Evolutionary conservation across 2,797 vertebrate species (phyloP).

Genomic region (Anguilla pacifica): DNA sequence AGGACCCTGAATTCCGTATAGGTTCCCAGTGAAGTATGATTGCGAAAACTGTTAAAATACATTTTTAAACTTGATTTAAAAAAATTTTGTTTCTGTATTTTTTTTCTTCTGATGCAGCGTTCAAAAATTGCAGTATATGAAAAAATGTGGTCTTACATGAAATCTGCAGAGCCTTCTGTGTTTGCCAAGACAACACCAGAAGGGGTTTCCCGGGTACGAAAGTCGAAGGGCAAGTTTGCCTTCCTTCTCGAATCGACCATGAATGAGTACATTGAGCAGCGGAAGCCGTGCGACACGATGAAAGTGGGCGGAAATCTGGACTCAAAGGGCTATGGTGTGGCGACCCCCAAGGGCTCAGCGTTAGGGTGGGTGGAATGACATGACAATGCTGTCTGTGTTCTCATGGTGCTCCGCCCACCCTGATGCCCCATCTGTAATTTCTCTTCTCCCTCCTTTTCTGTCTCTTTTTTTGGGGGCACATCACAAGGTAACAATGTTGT

Average conservation of each 20-base stretch:
- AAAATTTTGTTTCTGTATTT: no score
- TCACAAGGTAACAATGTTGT: conserved; percentile 35
- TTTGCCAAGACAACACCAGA: conserved; percentile 99
- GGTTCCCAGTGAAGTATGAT: neutral
- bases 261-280: conserved; percentile 99
- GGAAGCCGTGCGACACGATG: conserved; percentile 99
- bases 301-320: conserved; percentile 99
- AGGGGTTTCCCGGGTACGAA: conserved; percentile 93
- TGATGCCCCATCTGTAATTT: conserved; percentile 94
- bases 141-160: conserved; percentile 99
- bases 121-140: conserved; percentile 99
- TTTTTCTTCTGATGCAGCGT: conserved; percentile 70
- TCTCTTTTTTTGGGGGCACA: conserved; percentile 42
- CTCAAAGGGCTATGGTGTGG: conserved; percentile 99
- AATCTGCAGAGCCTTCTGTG: conserved; percentile 96
- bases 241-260: conserved; percentile 98
- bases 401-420: conserved; percentile 99
- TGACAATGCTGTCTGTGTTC: conserved; percentile 95
- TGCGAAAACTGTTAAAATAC: neutral
- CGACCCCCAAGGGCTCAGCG: conserved; percentile 99
- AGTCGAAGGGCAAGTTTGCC: conserved; percentile 99
- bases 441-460: conserved; percentile 70
- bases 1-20: neutral
- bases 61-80: neutral
- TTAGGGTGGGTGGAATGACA: conserved; percentile 99